Evolutionary conservation across 2,113 vertebrate genomes (phyloP).

Genomic region (Romanogobio albipinnatus): DNA sequence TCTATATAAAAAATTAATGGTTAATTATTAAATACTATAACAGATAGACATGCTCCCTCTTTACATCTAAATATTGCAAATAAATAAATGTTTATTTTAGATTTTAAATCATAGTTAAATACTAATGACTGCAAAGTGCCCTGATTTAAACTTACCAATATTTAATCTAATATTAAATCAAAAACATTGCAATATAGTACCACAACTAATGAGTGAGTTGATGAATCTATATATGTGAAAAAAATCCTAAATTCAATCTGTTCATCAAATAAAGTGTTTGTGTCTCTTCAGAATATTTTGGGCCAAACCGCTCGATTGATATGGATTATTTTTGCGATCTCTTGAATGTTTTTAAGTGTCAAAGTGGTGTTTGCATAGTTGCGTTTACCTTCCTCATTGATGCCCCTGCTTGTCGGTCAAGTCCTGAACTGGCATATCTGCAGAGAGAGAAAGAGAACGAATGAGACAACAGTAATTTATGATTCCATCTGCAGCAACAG

Average conservation of each 20-base stretch:
- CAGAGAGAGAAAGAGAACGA: not conserved
- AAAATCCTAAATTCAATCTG: too few relatives aligned
- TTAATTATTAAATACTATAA: not conserved
- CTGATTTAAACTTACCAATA: not conserved
- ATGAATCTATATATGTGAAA: too few relatives aligned
- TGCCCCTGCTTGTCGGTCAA: slow-evolving; percentile 78
- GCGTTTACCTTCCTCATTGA: slow-evolving; percentile 83
- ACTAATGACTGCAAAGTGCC: not conserved
- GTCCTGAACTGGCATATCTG: slow-evolving; percentile 80
- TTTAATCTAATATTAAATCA: not conserved
- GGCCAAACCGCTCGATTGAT: too few relatives aligned
- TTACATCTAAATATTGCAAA: not conserved
- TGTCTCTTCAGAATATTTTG: too few relatives aligned
- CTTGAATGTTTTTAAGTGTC: too few relatives aligned
- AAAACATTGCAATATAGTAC: not conserved
- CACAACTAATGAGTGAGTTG: too few relatives aligned
- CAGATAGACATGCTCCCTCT: not conserved
- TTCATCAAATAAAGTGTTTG: too few relatives aligned
- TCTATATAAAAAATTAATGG: too few relatives aligned
- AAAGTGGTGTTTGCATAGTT: too few relatives aligned
- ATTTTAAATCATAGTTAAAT: too few relatives aligned
- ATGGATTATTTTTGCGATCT: too few relatives aligned
- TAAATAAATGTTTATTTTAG: too few relatives aligned
- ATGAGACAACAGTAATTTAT: not conserved
- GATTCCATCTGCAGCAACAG: not conserved